These are phyloP conservation scores for Lagopus muta DNA, from an alignment of 2,113 vertebrate genomes.

Conservation along the genomic window DNA sequence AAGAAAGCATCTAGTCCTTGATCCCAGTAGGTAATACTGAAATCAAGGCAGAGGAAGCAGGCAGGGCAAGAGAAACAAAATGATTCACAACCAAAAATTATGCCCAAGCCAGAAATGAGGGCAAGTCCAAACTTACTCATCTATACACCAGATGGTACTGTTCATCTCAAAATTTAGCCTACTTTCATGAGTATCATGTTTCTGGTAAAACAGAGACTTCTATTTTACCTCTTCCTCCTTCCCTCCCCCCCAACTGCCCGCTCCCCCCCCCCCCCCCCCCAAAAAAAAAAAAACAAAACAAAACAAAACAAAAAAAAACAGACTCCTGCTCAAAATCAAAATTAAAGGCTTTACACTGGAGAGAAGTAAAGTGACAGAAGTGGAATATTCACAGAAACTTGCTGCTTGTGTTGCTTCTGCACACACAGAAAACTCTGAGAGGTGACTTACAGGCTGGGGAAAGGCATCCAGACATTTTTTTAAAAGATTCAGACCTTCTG, in stretches of 20 bases:
- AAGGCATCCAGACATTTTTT: not conserved
- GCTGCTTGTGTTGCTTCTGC: not conserved
- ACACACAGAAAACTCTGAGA: not conserved
- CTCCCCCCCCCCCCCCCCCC: too few relatives aligned
- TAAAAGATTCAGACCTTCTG: not conserved
- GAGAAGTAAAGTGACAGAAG: not conserved
- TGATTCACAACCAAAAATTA: not conserved
- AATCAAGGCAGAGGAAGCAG: not conserved
- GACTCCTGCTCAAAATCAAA: not conserved
- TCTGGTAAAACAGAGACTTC: not conserved
- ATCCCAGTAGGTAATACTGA: not conserved
- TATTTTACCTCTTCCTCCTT: too few relatives aligned
- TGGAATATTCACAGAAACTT: not conserved
- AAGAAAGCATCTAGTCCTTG: not conserved
- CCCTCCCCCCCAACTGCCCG: too few relatives aligned
- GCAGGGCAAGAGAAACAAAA: not conserved
- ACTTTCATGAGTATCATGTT: not conserved
- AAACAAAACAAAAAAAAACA: too few relatives aligned
- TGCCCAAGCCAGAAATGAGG: not conserved
- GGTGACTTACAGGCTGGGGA: not conserved
- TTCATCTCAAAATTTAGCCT: not conserved
- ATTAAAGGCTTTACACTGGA: not conserved
- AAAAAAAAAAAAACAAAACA: too few relatives aligned
- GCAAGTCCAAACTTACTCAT: not conserved
- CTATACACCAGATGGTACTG: not conserved